Evolutionary conservation across 2,888 invertebrate species (phyloP).

Genomic region (Petrophora chlorosata): DNA sequence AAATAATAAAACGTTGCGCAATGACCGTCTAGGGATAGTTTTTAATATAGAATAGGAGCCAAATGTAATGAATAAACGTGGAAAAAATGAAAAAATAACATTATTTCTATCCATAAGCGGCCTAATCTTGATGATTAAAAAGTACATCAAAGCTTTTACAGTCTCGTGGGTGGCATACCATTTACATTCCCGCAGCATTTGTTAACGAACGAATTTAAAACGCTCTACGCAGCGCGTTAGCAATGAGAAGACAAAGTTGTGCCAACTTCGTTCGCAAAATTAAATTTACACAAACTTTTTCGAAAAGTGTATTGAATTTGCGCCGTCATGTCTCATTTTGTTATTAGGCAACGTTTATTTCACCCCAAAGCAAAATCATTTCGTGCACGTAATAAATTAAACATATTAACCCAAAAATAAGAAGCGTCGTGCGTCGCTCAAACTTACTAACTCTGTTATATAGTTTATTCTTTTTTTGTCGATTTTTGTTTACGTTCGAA

Average conservation of each 20-base stretch:
- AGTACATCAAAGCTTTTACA: constrained; percentile 34
- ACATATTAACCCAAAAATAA: constrained; percentile 57
- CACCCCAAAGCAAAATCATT: constrained; percentile 61
- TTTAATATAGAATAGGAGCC: too few relatives aligned
- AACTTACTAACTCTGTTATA: constrained; percentile 60
- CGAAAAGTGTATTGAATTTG: constrained; percentile 65
- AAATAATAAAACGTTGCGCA: too few relatives aligned
- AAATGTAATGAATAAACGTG: too few relatives aligned
- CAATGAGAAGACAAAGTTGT: constrained; percentile 55
- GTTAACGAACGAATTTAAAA: constrained; percentile 35
- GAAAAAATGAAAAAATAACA: too few relatives aligned
- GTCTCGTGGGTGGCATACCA: constrained; percentile 19
- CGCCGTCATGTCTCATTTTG: constrained; percentile 67
- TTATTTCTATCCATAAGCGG: too few relatives aligned
- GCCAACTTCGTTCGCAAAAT: constrained; percentile 60
- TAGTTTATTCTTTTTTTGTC: too few relatives aligned
- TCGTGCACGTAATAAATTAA: constrained; percentile 61
- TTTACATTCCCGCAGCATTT: constrained; percentile 22
- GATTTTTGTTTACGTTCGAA: too few relatives aligned
- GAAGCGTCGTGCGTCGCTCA: constrained; percentile 46
- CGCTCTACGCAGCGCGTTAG: constrained; percentile 56
- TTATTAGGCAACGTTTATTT: constrained; percentile 66
- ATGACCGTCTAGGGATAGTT: too few relatives aligned
- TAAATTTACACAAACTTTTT: constrained; percentile 70
- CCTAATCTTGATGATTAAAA: constrained; percentile 26